Evolutionary conservation across 2,888 invertebrate species (phyloP), one percentile per base, ranked within the genome.

Genomic region (Aromia moschata): DNA sequence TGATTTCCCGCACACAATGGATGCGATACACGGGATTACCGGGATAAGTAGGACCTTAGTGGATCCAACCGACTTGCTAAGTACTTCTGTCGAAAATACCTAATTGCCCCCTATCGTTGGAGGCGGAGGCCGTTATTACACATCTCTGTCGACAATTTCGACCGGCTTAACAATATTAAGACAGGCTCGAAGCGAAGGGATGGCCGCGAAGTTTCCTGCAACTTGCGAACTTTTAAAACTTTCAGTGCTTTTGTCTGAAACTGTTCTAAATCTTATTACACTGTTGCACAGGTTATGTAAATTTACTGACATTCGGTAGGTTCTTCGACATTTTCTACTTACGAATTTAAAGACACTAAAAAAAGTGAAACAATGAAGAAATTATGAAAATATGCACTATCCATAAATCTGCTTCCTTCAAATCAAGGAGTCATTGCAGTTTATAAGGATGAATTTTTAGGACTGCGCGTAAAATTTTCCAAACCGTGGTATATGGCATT

Each of bases 1-100:
- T 67, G 68, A 72, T 69, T 68, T 68, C 67, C 67, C 64, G 41
- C 60, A 56, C 65, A 69, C 69, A 70, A 70, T 72, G 70, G 68
- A 68, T 59, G 69, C 68, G 69, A 70, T 71, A 68, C 68, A 65
- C 58, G 56, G 72, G 74, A 73, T 73, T 74, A 74, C 63, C 66
- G 62, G 64, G 75, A 73, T 73, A 73, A 74, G 70, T 66, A 58
- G 64, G 58, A 67, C 53, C 62, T 60, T 61, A 67, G 68, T 66
- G 68, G 64, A 64, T 67, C 57, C 58, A 56, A 36, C 45, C 60
- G 68, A 69, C 60, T 68, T 65, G 58, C 45, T 60, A 58, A 65
- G 62, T 62, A 60, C 68, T 70, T 66, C 62, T 66, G 64, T 62
- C 63, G 70, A 70, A 70, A 70, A 70, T 66, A 62, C 66, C 67